Conservation (phyloP, 1,140 invertebrate species). For the Calosoma granatense region DNA sequence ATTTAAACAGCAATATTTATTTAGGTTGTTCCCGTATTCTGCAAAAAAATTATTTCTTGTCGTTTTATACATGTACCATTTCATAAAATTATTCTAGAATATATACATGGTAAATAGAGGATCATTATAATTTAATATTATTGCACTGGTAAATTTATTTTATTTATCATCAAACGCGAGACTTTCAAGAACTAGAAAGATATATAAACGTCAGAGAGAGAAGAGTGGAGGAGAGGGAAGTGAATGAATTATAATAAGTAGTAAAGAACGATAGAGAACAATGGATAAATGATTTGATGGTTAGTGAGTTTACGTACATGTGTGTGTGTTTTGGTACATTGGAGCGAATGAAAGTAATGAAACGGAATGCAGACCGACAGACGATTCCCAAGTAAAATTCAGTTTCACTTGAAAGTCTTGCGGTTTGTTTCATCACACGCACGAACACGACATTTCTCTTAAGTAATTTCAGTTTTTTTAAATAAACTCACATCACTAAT, state of each 20-base stretch:
- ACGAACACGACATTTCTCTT: background rate
- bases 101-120: background rate
- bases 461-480: background rate
- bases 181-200: too few species aligned
- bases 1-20: slow-evolving; percentile 10
- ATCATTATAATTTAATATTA: background rate
- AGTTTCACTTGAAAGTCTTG: background rate
- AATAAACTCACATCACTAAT: background rate
- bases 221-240: too few species aligned
- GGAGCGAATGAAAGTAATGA: too few species aligned
- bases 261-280: too few species aligned
- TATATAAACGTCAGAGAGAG: too few species aligned
- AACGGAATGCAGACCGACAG: too few species aligned
- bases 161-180: background rate
- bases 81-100: background rate
- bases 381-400: too few species aligned
- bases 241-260: too few species aligned
- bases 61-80: background rate
- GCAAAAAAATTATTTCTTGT: slow-evolving; percentile 1
- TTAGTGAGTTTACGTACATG: too few species aligned
- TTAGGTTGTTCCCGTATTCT: slow-evolving; percentile 11
- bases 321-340: too few species aligned
- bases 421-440: background rate
- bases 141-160: slow-evolving; percentile 1
- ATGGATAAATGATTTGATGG: too few species aligned